phyloP scores from a whole-genome alignment of 2,797 vertebrate species.

The Tragelaphus oryx region DNA sequence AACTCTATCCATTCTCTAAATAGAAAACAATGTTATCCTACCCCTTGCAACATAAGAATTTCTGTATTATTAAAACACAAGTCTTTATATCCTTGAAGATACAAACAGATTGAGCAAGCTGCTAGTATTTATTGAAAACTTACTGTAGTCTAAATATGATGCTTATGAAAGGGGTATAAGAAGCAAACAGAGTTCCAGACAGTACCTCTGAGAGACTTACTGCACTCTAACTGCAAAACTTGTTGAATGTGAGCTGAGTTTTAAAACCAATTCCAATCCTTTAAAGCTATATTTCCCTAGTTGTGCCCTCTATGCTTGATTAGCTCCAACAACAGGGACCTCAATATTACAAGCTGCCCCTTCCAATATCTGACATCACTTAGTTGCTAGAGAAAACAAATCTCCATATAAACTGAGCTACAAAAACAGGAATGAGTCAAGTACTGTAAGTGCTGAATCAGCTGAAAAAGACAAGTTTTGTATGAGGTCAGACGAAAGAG shows the following conservation, averaged over 20 bases:
- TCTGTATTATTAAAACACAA: constrained; percentile 11
- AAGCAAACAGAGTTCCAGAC: not conserved
- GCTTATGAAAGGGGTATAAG: not conserved
- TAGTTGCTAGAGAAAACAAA: constrained; percentile 9
- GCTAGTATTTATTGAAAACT: not conserved
- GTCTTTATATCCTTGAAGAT: constrained; percentile 16
- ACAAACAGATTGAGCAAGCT: not conserved
- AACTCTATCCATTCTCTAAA: not conserved
- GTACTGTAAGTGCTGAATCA: not conserved
- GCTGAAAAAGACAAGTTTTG: constrained; percentile 3
- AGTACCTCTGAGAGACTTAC: not conserved
- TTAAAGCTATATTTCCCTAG: not conserved
- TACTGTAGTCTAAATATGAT: not conserved
- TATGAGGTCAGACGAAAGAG: not conserved
- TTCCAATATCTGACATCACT: not conserved
- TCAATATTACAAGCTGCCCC: not conserved
- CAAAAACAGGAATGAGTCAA: not conserved
- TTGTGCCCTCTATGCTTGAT: not conserved
- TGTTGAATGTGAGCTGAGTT: not conserved
- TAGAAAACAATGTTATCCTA: not conserved
- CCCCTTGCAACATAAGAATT: not conserved
- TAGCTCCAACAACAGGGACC: not conserved
- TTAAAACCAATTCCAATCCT: not conserved
- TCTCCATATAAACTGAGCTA: constrained; percentile 1
- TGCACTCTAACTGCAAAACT: not conserved